Percentiles rank a stretch among this genome's conserved stretches.
Evolutionary conservation across 2,888 invertebrate genomes (phyloP).

Genomic region (Aromia moschata): DNA sequence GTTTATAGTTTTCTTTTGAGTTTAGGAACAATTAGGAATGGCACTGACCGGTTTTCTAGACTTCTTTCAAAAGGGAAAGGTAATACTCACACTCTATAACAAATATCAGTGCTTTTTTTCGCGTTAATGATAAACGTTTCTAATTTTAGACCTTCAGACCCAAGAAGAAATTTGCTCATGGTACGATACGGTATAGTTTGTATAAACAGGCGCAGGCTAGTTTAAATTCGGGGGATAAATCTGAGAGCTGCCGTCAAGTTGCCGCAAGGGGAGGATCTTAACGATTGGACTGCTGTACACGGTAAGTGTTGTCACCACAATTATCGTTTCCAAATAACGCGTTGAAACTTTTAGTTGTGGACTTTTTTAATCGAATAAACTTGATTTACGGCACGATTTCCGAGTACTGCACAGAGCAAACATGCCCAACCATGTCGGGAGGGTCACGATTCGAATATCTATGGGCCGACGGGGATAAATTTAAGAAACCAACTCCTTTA

Average conservation of each 20-base stretch:
- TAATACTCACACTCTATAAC: conserved; percentile 52
- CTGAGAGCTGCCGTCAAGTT: conserved; percentile 81
- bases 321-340: not conserved
- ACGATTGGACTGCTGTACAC: conserved; percentile 94
- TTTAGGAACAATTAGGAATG: conserved; percentile 60
- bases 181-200: conserved; percentile 85
- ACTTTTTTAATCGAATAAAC: conserved; percentile 94
- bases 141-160: conserved; percentile 84
- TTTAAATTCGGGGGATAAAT: conserved; percentile 88
- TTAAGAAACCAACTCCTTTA: conserved; percentile 80
- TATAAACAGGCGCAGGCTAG: conserved; percentile 93
- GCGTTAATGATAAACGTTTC: conserved; percentile 20
- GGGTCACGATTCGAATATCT: conserved; percentile 89
- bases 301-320: conserved; percentile 65
- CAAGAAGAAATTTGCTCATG: conserved; percentile 86
- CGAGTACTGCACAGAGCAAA: conserved; percentile 82
- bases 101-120: conserved; percentile 14
- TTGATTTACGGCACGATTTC: conserved; percentile 90
- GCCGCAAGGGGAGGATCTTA: conserved; percentile 83
- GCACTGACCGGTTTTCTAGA: conserved; percentile 77
- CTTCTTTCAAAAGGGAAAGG: conserved; percentile 82
- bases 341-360: conserved; percentile 74
- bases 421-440: conserved; percentile 91
- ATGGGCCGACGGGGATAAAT: conserved; percentile 87
- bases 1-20: conserved; percentile 28